These are phyloP conservation scores for Trichomycterus rosablanca DNA, from an alignment of 2,113 vertebrate species.

Conservation along the genomic window DNA sequence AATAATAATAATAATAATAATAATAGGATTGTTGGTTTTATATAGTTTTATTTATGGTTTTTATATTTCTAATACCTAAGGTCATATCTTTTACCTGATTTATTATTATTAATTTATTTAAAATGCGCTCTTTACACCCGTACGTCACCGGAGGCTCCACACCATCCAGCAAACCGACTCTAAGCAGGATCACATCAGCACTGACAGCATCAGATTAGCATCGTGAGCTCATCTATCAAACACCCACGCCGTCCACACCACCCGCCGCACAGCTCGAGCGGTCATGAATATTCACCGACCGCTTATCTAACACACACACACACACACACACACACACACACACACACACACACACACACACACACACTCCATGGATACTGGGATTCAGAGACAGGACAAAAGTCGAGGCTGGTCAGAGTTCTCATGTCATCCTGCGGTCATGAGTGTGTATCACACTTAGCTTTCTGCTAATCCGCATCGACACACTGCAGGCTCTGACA, in stretches of 20 bases:
- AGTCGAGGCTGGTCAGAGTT: background rate
- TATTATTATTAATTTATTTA: too few relatives aligned
- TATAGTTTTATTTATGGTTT: too few relatives aligned
- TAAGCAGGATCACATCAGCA: too few relatives aligned
- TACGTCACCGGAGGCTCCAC: too few relatives aligned
- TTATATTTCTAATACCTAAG: too few relatives aligned
- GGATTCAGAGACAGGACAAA: background rate
- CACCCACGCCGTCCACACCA: background rate
- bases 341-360: background rate
- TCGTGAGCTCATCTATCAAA: background rate
- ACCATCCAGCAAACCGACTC: too few relatives aligned
- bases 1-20: too few relatives aligned
- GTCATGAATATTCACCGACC: conserved; percentile 3
- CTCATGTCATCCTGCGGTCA: background rate
- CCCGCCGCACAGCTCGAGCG: background rate
- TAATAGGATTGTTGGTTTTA: too few relatives aligned
- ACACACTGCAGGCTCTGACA: background rate
- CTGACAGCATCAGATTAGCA: background rate
- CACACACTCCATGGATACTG: background rate
- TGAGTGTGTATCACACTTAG: background rate
- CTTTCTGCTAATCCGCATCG: background rate
- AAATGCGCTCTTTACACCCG: too few relatives aligned
- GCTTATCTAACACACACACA: conserved; percentile 12
- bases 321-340: background rate
- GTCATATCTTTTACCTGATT: too few relatives aligned